Conservation (phyloP, 2,797 vertebrate species). For the Perdix hodgsoniae region DNA sequence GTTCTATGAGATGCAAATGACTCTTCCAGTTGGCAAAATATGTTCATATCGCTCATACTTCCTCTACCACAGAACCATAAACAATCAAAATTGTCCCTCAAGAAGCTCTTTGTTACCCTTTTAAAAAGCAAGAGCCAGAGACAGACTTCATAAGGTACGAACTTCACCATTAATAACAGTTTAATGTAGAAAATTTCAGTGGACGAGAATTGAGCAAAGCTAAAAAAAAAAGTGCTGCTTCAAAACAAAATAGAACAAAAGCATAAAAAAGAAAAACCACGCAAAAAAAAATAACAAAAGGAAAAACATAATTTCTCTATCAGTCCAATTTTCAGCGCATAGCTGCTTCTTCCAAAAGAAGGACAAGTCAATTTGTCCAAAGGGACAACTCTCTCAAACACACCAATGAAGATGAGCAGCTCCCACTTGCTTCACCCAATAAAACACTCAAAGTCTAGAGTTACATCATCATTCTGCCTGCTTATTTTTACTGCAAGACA, state of each 20-base stretch:
- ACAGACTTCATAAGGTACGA: background rate
- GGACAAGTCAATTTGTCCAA: background rate
- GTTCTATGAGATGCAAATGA: constrained; percentile 11
- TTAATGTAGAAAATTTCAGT: background rate
- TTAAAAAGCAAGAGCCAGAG: background rate
- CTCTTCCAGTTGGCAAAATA: constrained; percentile 20
- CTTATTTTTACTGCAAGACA: background rate
- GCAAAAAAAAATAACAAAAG: background rate
- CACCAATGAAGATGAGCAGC: background rate
- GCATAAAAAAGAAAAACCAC: background rate
- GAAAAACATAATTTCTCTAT: background rate
- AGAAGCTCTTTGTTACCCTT: background rate
- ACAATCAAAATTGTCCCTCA: background rate
- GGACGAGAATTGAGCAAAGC: background rate
- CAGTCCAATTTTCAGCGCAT: background rate
- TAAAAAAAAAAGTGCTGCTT: background rate
- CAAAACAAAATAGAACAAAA: background rate
- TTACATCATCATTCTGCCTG: background rate
- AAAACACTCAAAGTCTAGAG: background rate
- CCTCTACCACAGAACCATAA: background rate
- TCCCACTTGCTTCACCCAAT: background rate
- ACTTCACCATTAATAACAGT: background rate
- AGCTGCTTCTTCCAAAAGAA: background rate
- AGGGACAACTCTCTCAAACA: background rate
- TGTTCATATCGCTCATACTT: background rate